Percentiles rank a stretch among this genome's conserved stretches.
Conservation (phyloP, 2,888 invertebrate species). For the Arenicola marina region DNA sequence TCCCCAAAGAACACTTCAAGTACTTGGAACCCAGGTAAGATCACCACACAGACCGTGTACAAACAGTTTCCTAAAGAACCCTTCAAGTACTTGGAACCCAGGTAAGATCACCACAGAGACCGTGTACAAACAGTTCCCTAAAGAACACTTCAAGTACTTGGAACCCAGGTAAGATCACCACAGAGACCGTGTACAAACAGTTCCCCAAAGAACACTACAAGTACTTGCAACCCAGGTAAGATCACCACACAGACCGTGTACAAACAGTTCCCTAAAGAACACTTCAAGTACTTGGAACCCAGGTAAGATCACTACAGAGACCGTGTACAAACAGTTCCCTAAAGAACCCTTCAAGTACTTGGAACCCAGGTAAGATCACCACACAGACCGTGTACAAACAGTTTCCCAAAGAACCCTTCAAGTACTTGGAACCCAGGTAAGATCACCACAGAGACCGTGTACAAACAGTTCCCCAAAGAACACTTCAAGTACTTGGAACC, state of each 20-base stretch:
- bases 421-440: slow-evolving; percentile 82
- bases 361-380: slow-evolving; percentile 76
- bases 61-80: slow-evolving; percentile 91
- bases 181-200: too few relatives aligned
- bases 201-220: slow-evolving; percentile 92
- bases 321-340: slow-evolving; percentile 88
- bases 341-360: slow-evolving; percentile 94
- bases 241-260: too few relatives aligned
- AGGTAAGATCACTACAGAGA: too few relatives aligned
- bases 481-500: slow-evolving; percentile 96
- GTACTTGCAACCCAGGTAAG: slow-evolving; percentile 81
- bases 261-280: slow-evolving; percentile 90
- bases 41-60: too few relatives aligned
- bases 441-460: too few relatives aligned
- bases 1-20: slow-evolving; percentile 88
- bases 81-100: slow-evolving; percentile 91
- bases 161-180: slow-evolving; percentile 78
- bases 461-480: slow-evolving; percentile 89
- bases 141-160: slow-evolving; percentile 92
- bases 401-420: slow-evolving; percentile 90
- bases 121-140: slow-evolving; percentile 89
- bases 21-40: slow-evolving; percentile 83
- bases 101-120: too few relatives aligned
- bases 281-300: slow-evolving; percentile 94
- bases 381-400: too few relatives aligned